phyloP scores from a whole-genome alignment of 1,140 invertebrate genomes.

The Druon quercuslanigerum region DNA sequence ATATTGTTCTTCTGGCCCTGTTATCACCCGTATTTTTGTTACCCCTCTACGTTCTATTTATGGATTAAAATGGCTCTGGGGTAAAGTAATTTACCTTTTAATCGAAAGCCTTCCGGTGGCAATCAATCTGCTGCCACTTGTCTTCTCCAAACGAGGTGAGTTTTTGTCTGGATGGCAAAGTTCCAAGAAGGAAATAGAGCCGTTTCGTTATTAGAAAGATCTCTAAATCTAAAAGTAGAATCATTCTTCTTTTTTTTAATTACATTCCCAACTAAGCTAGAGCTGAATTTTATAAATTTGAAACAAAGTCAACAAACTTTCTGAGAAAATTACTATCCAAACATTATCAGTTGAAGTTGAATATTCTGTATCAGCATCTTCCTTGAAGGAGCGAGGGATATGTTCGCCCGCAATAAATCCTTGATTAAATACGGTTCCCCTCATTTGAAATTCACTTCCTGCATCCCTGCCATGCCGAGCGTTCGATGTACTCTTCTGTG shows the following conservation, averaged over 20 bases:
- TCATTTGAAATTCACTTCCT: slow-evolving; percentile 26
- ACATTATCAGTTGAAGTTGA: background rate
- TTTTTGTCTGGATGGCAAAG: background rate
- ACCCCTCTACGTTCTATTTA: no score
- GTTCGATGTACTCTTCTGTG: background rate
- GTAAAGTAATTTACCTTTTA: no score
- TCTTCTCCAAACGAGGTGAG: background rate
- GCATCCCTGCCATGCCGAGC: background rate
- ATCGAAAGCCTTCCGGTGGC: no score
- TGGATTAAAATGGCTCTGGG: no score
- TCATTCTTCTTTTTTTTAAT: background rate
- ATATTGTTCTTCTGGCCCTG: no score
- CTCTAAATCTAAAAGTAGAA: background rate
- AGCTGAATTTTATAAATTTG: background rate
- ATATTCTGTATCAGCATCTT: slow-evolving; percentile 23
- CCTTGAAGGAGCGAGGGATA: slow-evolving; percentile 18
- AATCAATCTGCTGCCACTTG: background rate
- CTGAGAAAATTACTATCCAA: background rate
- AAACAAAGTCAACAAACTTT: background rate
- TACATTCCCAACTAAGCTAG: background rate
- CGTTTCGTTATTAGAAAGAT: background rate
- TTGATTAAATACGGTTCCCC: slow-evolving; percentile 24
- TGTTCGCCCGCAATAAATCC: background rate
- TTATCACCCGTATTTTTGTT: no score
- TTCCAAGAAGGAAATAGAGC: background rate